Evolutionary conservation across 2,888 invertebrate species (phyloP).

Genomic region (Mechanitis messenoides): DNA sequence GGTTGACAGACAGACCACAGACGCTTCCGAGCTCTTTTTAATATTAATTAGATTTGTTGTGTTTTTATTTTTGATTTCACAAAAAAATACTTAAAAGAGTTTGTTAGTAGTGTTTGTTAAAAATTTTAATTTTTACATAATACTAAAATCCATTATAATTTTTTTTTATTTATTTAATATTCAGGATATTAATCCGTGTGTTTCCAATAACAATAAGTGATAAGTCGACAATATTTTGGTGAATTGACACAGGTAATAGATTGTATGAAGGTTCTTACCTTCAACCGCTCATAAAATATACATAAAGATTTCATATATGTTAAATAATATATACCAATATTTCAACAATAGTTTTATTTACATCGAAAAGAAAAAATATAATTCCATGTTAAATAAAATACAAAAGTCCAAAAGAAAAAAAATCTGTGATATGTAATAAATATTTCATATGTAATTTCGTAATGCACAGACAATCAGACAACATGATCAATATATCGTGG

Average conservation of each 20-base stretch:
- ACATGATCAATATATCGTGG: neutral
- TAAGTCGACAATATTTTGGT: slow-evolving; percentile 56
- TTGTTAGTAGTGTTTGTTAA: too few species aligned
- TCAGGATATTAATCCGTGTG: slow-evolving; percentile 21
- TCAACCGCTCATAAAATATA: slow-evolving; percentile 18
- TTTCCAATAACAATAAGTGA: slow-evolving; percentile 37
- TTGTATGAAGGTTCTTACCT: slow-evolving; percentile 37
- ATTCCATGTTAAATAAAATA: too few species aligned
- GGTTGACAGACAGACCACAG: too few species aligned
- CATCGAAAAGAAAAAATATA: too few species aligned
- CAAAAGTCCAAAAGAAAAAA: too few species aligned
- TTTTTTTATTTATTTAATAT: neutral
- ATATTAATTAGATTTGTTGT: too few species aligned
- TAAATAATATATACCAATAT: neutral
- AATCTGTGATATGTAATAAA: slow-evolving; percentile 6
- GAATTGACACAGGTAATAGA: slow-evolving; percentile 59
- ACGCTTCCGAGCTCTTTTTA: too few species aligned
- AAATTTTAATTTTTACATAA: too few species aligned
- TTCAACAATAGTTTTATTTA: too few species aligned
- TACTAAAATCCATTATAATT: too few species aligned
- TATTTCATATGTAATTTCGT: slow-evolving; percentile 20
- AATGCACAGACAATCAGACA: slow-evolving; percentile 23
- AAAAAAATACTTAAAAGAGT: too few species aligned
- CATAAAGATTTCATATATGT: slow-evolving; percentile 12
- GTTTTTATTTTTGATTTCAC: too few species aligned